Conservation (phyloP, 2,888 invertebrate species). For the Dromius quadrimaculatus region DNA sequence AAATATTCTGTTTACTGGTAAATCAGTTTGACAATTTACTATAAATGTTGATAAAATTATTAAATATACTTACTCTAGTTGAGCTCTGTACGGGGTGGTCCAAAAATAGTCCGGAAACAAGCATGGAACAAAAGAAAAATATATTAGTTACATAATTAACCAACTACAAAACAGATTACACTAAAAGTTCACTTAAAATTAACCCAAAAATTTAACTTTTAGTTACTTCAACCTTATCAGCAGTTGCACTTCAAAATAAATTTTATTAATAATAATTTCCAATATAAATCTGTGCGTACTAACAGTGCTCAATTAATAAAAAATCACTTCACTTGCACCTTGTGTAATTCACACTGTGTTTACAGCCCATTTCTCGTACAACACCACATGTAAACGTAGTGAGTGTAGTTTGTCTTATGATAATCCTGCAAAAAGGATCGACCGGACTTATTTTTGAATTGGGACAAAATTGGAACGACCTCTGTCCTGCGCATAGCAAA, state of each 20-base stretch:
- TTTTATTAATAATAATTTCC: too few relatives aligned
- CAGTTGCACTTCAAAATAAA: too few relatives aligned
- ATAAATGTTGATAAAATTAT: too few relatives aligned
- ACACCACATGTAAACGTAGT: background rate
- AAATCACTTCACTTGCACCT: slow-evolving; percentile 22
- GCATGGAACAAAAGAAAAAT: slow-evolving; percentile 62
- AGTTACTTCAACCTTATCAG: too few relatives aligned
- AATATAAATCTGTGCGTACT: too few relatives aligned
- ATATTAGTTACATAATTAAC: slow-evolving; percentile 38
- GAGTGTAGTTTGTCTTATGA: background rate
- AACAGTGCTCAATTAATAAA: background rate
- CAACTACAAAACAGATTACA: too few relatives aligned
- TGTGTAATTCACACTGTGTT: slow-evolving; percentile 19
- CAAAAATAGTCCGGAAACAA: slow-evolving; percentile 51
- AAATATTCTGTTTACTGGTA: too few relatives aligned
- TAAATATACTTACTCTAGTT: slow-evolving; percentile 73
- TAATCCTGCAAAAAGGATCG: background rate
- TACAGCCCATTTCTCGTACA: slow-evolving; percentile 5
- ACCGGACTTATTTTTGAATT: background rate
- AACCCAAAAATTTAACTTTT: too few relatives aligned
- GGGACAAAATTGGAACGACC: slow-evolving; percentile 11
- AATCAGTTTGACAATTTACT: too few relatives aligned
- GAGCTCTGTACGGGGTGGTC: slow-evolving; percentile 67
- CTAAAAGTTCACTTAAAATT: too few relatives aligned
- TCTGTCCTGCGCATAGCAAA: slow-evolving; percentile 9